These are phyloP conservation scores for Micoletzkya japonica DNA, from an alignment of 2,888 invertebrate genomes.

Conservation along the genomic window DNA sequence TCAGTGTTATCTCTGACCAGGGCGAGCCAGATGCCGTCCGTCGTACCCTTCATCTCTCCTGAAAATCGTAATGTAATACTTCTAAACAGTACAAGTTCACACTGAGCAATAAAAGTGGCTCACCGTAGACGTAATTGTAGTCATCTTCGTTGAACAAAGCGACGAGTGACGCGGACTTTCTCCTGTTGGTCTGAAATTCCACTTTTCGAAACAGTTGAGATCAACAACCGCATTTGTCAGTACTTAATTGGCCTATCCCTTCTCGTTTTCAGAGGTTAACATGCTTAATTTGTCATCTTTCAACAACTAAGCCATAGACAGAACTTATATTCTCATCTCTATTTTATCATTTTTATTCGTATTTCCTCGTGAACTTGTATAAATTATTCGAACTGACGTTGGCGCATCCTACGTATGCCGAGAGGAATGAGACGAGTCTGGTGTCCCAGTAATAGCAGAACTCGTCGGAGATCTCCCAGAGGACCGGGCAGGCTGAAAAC, in stretches of 20 bases:
- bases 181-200: conserved; percentile 1
- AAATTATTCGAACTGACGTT: not conserved
- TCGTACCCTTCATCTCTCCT: not conserved
- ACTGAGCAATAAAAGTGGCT: too few species aligned
- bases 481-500: conserved; percentile 7
- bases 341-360: not conserved
- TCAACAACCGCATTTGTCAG: too few species aligned
- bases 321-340: not conserved
- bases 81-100: not conserved
- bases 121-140: conserved; percentile 32
- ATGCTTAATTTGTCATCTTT: too few species aligned
- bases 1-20: not conserved
- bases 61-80: not conserved
- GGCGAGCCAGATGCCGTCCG: conserved; percentile 4
- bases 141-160: conserved; percentile 37
- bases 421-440: not conserved
- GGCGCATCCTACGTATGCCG: conserved; percentile 13
- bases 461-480: not conserved
- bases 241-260: too few species aligned
- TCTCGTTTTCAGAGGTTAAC: too few species aligned
- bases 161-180: conserved; percentile 30
- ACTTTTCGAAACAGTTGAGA: too few species aligned
- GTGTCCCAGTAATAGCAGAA: conserved; percentile 8
- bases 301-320: too few species aligned
- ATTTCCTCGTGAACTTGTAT: not conserved